These are phyloP conservation scores for Venusia cambrica DNA, from an alignment of 2,888 invertebrate species.

Conservation along the genomic window DNA sequence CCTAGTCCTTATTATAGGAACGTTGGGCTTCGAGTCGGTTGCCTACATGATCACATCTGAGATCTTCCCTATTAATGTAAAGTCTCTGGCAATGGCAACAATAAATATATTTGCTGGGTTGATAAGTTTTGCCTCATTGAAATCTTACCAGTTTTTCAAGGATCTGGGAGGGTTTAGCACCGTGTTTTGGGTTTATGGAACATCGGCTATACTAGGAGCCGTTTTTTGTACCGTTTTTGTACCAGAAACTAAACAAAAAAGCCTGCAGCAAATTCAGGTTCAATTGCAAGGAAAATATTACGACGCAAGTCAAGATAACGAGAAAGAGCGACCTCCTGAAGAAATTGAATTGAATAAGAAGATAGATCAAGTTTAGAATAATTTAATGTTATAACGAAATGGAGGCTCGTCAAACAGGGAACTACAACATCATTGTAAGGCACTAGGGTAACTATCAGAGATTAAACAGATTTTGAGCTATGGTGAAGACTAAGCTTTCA, in stretches of 20 bases:
- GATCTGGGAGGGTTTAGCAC: conserved; percentile 65
- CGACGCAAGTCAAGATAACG: conserved; percentile 36
- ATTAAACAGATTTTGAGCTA: no score
- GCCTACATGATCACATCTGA: conserved; percentile 73
- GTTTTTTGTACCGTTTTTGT: conserved; percentile 62
- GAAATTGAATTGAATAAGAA: no score
- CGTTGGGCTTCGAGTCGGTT: conserved; percentile 71
- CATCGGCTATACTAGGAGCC: conserved; percentile 61
- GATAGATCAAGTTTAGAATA: no score
- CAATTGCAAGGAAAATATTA: conserved; percentile 58
- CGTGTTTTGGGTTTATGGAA: conserved; percentile 70
- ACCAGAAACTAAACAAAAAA: conserved; percentile 81
- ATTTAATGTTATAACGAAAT: no score
- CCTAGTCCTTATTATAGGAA: conserved; percentile 42
- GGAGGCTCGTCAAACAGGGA: no score
- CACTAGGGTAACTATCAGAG: no score
- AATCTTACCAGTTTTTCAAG: conserved; percentile 70
- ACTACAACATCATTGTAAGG: no score
- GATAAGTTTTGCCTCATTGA: conserved; percentile 68
- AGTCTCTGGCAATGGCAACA: conserved; percentile 72
- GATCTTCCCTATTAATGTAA: conserved; percentile 79
- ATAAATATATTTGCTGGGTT: conserved; percentile 64
- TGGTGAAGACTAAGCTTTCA: no score
- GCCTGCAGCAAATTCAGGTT: conserved; percentile 77
- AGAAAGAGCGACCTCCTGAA: conserved; percentile 27